A percentile compares a stretch with the other conserved stretches of the same genome.
These are phyloP conservation scores for Epinephelus lanceolatus DNA, from an alignment of 2,113 vertebrate genomes.

Conservation along the genomic window DNA sequence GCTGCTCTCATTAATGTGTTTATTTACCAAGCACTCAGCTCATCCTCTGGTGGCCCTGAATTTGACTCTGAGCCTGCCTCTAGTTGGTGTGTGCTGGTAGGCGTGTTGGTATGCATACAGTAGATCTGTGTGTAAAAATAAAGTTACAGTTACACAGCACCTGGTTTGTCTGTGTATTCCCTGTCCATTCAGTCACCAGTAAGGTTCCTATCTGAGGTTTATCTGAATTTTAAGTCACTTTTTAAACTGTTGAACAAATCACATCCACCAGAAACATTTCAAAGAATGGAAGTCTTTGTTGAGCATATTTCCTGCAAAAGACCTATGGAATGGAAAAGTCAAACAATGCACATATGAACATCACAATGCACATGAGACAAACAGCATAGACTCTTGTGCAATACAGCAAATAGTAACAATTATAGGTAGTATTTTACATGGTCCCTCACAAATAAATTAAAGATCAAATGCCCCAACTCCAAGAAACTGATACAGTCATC, in stretches of 20 bases:
- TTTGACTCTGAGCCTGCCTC: slow-evolving; percentile 27
- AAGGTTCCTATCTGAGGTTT: not conserved
- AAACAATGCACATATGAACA: not conserved
- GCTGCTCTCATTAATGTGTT: slow-evolving; percentile 64
- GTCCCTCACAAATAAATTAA: too few species aligned
- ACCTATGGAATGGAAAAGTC: not conserved
- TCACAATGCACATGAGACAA: too few species aligned
- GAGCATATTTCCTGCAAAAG: not conserved
- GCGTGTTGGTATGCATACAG: slow-evolving; percentile 20
- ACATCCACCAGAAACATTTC: not conserved
- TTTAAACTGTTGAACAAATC: not conserved
- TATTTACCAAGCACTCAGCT: slow-evolving; percentile 54
- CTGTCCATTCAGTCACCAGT: not conserved
- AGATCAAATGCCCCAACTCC: too few species aligned
- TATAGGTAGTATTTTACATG: too few species aligned
- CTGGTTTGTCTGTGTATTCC: not conserved
- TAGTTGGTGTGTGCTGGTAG: not conserved
- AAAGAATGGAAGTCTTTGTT: not conserved
- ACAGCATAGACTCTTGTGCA: too few species aligned
- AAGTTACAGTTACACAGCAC: not conserved
- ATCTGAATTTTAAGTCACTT: not conserved
- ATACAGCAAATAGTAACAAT: too few species aligned
- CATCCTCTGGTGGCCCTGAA: slow-evolving; percentile 57
- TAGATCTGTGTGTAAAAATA: slow-evolving; percentile 27
- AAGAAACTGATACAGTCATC: too few species aligned